Base-by-base conservation (phyloP, 2,113 vertebrate species). In the Malurus elegans region DNA sequence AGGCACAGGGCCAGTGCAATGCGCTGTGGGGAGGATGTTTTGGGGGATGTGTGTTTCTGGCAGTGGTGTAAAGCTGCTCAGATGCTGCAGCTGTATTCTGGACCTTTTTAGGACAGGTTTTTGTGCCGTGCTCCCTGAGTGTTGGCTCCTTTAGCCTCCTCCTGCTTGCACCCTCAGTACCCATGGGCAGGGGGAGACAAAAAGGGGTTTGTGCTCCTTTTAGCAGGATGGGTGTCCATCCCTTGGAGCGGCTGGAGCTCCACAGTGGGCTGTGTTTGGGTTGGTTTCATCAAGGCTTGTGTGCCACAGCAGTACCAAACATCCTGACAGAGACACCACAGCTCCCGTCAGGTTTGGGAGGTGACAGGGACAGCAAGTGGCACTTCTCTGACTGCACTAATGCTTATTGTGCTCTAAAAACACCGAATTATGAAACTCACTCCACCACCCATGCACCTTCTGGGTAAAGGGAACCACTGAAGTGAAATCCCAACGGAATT, bases 91-190 rank as follows among this genome's bases (percentile, higher is more conserved):
- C 21, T 31, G 34, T 58, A 38, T 25, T 20, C 66, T 7, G 12
- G 58, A 44, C 9, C 1, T 0, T 26, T 83, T 81, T 57, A n/a
- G 40, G 51, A 38, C 36, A 57, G 51, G 16, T 1, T 82, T 44
- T 31, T 72, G 24, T 48, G n/a, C 18, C 0, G 0, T 56, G 21
- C 5, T 8, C 1, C 4, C 1, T 20, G 7, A 11, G 7, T n/a
- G 56, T 26, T n/a, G 18, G 2, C 9, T 82, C 10, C 23, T 75
- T 58, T 21, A 51, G 20, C 21, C 15, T 36, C 0, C 0, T 26
- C 29, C 32, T 51, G 12, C 32, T 17, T 12, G 44, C 17, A 20
- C 15, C 18, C 51, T 31, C 48, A 9, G 50, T 9, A 19, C 23
- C 48, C 7, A 3, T 1, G 13, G 28, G 25, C 19, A 56, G 32